phyloP scores from a whole-genome alignment of 2,113 vertebrate genomes.

The Phyllopteryx taeniolatus region DNA sequence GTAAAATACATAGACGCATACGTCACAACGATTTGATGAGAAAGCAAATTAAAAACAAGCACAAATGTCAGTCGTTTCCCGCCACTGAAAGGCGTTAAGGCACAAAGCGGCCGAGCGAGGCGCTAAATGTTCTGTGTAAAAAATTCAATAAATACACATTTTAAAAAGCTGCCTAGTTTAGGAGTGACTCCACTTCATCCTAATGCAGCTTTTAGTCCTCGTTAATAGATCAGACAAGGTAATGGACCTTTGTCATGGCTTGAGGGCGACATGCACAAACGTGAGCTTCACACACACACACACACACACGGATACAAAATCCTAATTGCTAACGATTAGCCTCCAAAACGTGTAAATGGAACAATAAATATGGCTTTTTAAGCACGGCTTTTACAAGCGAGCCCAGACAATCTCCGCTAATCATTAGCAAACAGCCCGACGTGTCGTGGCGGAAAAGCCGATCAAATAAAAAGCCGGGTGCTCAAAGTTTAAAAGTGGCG shows the following conservation, averaged over 20 bases:
- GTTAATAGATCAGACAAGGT: constrained; percentile 97
- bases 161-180: constrained; percentile 56
- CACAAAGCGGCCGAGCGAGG: constrained; percentile 59
- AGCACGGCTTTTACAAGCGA: constrained; percentile 91
- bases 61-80: not conserved
- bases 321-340: constrained; percentile 99
- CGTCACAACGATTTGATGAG: too few species aligned
- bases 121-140: constrained; percentile 51
- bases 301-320: constrained; percentile 44
- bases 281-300: constrained; percentile 13
- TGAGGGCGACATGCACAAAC: constrained; percentile 85
- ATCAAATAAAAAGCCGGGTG: constrained; percentile 82
- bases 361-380: constrained; percentile 93
- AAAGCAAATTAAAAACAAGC: too few species aligned
- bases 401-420: constrained; percentile 94
- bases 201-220: constrained; percentile 96
- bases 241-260: constrained; percentile 98
- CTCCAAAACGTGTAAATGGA: constrained; percentile 98
- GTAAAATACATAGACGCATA: too few species aligned
- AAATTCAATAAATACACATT: not conserved
- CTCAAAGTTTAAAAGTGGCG: constrained; percentile 38
- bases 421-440: constrained; percentile 93
- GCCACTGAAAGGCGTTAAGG: constrained; percentile 65
- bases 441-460: constrained; percentile 90
- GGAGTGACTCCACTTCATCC: constrained; percentile 82